These are phyloP conservation scores for Drosophila murphyi DNA, from an alignment of 1,140 invertebrate species.

Conservation along the genomic window DNA sequence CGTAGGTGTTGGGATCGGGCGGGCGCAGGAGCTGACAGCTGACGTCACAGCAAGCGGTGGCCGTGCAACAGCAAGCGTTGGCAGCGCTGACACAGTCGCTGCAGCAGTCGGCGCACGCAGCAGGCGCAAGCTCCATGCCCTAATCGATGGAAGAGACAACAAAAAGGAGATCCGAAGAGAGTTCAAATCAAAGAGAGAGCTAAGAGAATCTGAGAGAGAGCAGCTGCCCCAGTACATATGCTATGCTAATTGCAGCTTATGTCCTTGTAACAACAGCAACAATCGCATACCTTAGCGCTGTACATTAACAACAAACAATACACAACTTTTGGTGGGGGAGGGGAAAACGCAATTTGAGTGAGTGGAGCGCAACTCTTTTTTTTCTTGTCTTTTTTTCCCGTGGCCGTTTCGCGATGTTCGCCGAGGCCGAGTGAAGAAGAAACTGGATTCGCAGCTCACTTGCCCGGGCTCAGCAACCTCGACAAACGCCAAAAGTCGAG, in stretches of 20 bases:
- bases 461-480: slow-evolving; percentile 72
- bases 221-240: slow-evolving; percentile 44
- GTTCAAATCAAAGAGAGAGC: slow-evolving; percentile 1
- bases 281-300: slow-evolving; percentile 31
- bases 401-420: slow-evolving; percentile 47
- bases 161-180: background rate
- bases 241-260: slow-evolving; percentile 34
- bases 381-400: slow-evolving; percentile 21
- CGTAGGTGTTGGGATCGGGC: slow-evolving; percentile 50
- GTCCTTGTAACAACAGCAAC: slow-evolving; percentile 22
- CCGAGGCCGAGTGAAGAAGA: slow-evolving; percentile 73
- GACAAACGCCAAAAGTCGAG: slow-evolving; percentile 75
- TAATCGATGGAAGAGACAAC: slow-evolving; percentile 9
- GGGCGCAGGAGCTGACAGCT: slow-evolving; percentile 51
- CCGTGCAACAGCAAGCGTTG: slow-evolving; percentile 52
- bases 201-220: background rate
- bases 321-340: no score
- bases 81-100: slow-evolving; percentile 45
- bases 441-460: slow-evolving; percentile 72
- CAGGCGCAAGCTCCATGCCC: slow-evolving; percentile 57
- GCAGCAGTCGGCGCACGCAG: slow-evolving; percentile 61
- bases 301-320: slow-evolving; percentile 25
- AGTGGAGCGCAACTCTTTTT: slow-evolving; percentile 29
- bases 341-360: slow-evolving; percentile 29
- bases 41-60: slow-evolving; percentile 53